These are phyloP conservation scores for Zaprionus davidi DNA, from an alignment of 1,140 invertebrate genomes.

Conservation along the genomic window DNA sequence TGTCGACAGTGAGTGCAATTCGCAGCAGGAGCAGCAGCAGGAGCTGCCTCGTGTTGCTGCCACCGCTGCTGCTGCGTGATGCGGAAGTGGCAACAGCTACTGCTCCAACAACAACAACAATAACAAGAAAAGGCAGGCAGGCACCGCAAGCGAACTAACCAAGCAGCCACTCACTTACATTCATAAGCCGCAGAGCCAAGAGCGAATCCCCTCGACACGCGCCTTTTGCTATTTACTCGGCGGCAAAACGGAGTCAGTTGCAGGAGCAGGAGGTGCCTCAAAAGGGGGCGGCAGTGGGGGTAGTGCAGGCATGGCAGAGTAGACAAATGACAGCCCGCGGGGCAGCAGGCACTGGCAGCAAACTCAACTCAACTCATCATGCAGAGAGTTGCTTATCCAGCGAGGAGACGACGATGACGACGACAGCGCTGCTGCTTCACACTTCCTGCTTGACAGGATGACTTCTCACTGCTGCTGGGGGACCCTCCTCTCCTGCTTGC, in stretches of 20 bases:
- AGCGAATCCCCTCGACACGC: slow-evolving; percentile 58
- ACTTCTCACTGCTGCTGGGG: slow-evolving; percentile 26
- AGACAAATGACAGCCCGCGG: slow-evolving; percentile 71
- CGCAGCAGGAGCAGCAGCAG: slow-evolving; percentile 18
- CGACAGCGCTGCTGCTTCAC: slow-evolving; percentile 59
- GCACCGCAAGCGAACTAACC: slow-evolving; percentile 73
- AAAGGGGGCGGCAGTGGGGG: background rate
- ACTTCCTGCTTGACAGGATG: slow-evolving; percentile 77
- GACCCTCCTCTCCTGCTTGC: background rate
- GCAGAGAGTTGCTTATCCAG: slow-evolving; percentile 51
- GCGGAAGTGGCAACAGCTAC: slow-evolving; percentile 69
- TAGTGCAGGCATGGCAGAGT: slow-evolving; percentile 14
- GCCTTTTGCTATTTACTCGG: slow-evolving; percentile 79
- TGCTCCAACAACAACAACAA: slow-evolving; percentile 1
- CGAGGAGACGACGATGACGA: slow-evolving; percentile 9
- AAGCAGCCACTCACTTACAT: slow-evolving; percentile 82
- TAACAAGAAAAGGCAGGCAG: background rate
- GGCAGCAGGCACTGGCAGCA: slow-evolving; percentile 25
- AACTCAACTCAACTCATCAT: slow-evolving; percentile 34
- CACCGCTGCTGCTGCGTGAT: slow-evolving; percentile 30
- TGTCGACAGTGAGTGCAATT: slow-evolving; percentile 23
- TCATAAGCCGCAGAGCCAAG: slow-evolving; percentile 66
- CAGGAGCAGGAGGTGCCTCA: too few relatives aligned
- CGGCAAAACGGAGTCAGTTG: slow-evolving; percentile 55
- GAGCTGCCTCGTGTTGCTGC: slow-evolving; percentile 15